Percentiles rank a stretch among this genome's conserved stretches.
Conservation (phyloP, 2,888 invertebrate species). For the Aradus depressus region DNA sequence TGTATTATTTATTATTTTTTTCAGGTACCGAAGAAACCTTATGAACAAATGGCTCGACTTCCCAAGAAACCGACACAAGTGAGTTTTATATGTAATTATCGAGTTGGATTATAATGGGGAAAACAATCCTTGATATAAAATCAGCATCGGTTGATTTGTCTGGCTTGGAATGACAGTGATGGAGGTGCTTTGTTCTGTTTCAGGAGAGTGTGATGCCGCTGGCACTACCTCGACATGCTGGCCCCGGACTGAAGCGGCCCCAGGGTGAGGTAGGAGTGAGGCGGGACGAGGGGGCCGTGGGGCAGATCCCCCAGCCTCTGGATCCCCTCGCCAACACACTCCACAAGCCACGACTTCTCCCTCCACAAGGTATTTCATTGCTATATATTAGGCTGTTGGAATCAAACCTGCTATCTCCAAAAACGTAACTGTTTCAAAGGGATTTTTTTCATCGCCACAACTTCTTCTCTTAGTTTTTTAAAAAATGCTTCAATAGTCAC, state of each 20-base stretch:
- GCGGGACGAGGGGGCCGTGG: neutral
- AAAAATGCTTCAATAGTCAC: too few species aligned
- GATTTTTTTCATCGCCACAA: neutral
- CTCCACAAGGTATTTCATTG: too few species aligned
- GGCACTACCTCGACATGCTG: slow-evolving; percentile 1
- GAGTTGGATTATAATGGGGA: too few species aligned
- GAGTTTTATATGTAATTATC: too few species aligned
- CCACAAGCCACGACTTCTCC: too few species aligned
- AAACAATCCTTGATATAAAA: neutral
- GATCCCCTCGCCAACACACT: slow-evolving; percentile 8
- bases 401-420: too few species aligned
- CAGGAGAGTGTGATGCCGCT: slow-evolving; percentile 14
- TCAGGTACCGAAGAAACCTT: slow-evolving; percentile 3
- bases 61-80: slow-evolving; percentile 11
- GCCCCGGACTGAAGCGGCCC: too few species aligned
- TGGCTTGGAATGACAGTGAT: too few species aligned
- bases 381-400: too few species aligned
- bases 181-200: neutral
- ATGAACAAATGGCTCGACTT: slow-evolving; percentile 10
- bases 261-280: neutral
- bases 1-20: neutral
- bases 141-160: too few species aligned
- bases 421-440: neutral
- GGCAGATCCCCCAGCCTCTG: slow-evolving; percentile 9
- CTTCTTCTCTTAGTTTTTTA: neutral